Base-by-base conservation (phyloP, 2,797 vertebrate species). In the Numenius phaeopus region DNA sequence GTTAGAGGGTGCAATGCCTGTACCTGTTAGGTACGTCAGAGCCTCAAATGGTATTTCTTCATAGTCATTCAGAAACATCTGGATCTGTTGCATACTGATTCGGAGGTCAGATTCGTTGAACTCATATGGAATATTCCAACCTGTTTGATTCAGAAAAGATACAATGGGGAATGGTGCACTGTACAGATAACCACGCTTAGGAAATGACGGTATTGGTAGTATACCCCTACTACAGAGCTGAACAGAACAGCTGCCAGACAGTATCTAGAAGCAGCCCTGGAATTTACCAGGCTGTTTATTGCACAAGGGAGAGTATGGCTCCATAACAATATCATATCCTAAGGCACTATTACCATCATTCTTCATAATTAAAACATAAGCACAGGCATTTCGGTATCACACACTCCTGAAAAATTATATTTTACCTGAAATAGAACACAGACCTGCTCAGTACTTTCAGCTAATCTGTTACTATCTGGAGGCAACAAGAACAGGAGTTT, bases 111-210 rank as follows among this genome's bases (percentile, higher is more conserved):
- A 99, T 93, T 99, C 99, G 0, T 99, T 99, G 96, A 99, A 99
- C 96, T 99, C 99, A 7, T 99, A 99, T 1, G 99, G 99, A 96
- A 99, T 99, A 97, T 99, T 99, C 99, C 99, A 99, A 61, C 99
- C 99, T 99, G 90, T 83, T 76, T 5, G 19, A 49, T 82, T 58
- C n/a, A 94, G 76, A 84, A 70, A 61, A 92, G 57, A 91, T 9
- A 42, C 2, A 59, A 14, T 65, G 40, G 89, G 55, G 57, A 76
- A 54, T 46, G 64, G 65, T 40, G 50, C 83, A 20, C 27, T 50
- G 37, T 20, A 22, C 30, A 55, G 69, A 73, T 58, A 82, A 70
- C 58, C 88, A 54, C 30, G 30, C 80, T 73, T 80, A 89, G 64
- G 73, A 92, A 52, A 90, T 14, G 6, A 19, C 58, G 66, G 26